A percentile compares a stretch with the other conserved stretches of the same genome.
These are phyloP conservation scores for Zosterops borbonicus DNA, from an alignment of 2,113 vertebrate species.

Conservation along the genomic window DNA sequence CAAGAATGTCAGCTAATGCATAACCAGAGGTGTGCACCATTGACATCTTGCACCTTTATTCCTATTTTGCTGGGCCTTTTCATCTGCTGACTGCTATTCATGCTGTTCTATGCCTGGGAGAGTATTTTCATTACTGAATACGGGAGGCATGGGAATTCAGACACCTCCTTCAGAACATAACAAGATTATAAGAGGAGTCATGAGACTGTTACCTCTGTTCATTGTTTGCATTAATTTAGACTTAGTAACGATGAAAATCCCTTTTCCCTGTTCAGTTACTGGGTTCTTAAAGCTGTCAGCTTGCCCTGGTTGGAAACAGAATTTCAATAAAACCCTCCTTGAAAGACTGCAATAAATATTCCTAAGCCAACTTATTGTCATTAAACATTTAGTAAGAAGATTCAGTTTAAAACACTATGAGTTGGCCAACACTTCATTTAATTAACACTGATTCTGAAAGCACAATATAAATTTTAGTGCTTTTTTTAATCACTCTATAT, in stretches of 20 bases:
- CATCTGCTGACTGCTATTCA: not conserved
- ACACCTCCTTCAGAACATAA: conserved; percentile 15
- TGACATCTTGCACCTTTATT: not conserved
- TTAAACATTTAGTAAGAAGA: conserved; percentile 49
- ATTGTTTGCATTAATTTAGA: conserved; percentile 56
- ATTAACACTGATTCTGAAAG: conserved; percentile 53
- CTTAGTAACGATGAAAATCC: conserved; percentile 23
- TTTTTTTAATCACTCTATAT: conserved; percentile 50
- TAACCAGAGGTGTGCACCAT: not conserved
- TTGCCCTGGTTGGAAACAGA: not conserved
- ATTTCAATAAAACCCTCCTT: conserved; percentile 44
- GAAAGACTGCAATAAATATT: conserved; percentile 28
- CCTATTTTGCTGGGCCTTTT: not conserved
- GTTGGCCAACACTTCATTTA: conserved; percentile 39
- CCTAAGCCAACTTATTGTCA: conserved; percentile 53
- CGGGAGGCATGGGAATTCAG: not conserved
- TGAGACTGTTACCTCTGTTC: conserved; percentile 24
- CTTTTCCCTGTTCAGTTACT: conserved; percentile 31
- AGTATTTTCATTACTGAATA: not conserved
- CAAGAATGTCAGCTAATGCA: not conserved
- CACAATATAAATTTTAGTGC: conserved; percentile 53
- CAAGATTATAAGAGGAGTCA: conserved; percentile 34
- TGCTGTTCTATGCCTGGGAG: not conserved
- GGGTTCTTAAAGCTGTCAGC: conserved; percentile 22
- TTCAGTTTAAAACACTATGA: conserved; percentile 32